Evolutionary conservation across 92 coral and sea anemone genomes (phyloP).

Genomic region (Heliopora coerulea): DNA sequence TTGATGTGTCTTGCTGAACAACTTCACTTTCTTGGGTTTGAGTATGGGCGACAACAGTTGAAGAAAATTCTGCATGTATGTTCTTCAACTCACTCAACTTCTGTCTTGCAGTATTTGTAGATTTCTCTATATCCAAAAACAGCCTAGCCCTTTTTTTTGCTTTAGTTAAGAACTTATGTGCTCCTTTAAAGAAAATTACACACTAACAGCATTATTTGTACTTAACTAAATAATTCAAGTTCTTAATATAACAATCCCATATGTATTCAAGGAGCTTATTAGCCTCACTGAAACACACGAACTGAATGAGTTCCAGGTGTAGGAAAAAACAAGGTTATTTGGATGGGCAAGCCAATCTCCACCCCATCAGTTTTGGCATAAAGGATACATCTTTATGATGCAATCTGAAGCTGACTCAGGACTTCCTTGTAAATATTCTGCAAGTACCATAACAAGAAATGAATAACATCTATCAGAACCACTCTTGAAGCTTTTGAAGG

Average conservation of each 20-base stretch:
- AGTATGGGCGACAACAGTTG: background rate
- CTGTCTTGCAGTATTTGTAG: conserved; percentile 40
- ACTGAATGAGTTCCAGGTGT: background rate
- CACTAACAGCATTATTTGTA: too few relatives aligned
- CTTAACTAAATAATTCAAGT: too few relatives aligned
- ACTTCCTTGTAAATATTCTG: conserved; percentile 37
- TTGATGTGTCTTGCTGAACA: background rate
- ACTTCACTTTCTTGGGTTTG: background rate
- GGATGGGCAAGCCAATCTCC: too few relatives aligned
- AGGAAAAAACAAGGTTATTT: too few relatives aligned
- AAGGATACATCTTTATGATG: conserved; percentile 84
- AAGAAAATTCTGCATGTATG: conserved; percentile 24
- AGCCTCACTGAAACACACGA: too few relatives aligned
- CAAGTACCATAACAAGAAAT: background rate
- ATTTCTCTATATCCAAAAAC: conserved; percentile 49
- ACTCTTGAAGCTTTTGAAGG: too few relatives aligned
- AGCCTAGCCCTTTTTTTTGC: conserved; percentile 57
- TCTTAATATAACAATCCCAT: too few relatives aligned
- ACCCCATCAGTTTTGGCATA: too few relatives aligned
- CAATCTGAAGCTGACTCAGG: conserved; percentile 54
- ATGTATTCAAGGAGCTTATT: too few relatives aligned
- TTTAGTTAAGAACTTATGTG: background rate
- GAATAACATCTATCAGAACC: background rate
- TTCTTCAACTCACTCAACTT: conserved; percentile 34
- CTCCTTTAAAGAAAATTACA: background rate